A percentile compares a stretch with the other conserved stretches of the same genome.
Evolutionary conservation across 2,888 invertebrate species (phyloP).

Genomic region (Argyra leucocephala): DNA sequence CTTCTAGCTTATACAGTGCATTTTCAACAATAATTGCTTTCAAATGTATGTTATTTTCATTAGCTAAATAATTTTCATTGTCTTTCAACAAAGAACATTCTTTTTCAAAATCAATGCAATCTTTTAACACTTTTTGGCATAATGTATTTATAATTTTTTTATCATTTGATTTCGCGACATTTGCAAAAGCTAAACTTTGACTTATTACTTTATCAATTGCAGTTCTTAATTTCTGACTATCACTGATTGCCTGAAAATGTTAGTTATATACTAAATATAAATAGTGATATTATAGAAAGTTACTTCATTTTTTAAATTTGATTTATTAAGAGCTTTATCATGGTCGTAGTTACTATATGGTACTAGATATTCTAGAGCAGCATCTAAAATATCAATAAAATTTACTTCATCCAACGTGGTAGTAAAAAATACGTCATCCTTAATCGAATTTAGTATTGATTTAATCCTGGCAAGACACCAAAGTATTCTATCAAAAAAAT

Average conservation of each 20-base stretch:
- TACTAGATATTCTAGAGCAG: conserved; percentile 30
- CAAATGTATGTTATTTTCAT: conserved; percentile 32
- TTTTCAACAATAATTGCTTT: conserved; percentile 36
- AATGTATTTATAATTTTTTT: conserved; percentile 38
- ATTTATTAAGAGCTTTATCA: conserved; percentile 23
- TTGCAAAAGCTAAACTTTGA: conserved; percentile 38
- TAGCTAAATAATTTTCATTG: conserved; percentile 19
- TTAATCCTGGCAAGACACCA: conserved; percentile 37
- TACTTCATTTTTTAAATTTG: conserved; percentile 23
- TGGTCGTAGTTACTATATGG: conserved; percentile 29
- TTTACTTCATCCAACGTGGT: conserved; percentile 27
- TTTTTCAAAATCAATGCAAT: conserved; percentile 35
- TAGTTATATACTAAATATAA: too few species aligned
- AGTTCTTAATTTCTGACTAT: conserved; percentile 32
- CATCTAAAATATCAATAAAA: conserved; percentile 34
- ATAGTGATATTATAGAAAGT: too few species aligned
- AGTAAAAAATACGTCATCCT: conserved; percentile 7
- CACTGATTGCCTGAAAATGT: conserved; percentile 23
- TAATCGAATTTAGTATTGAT: conserved; percentile 18
- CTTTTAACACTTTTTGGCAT: conserved; percentile 38
- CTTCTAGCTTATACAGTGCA: conserved; percentile 37
- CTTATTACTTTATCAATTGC: conserved; percentile 34
- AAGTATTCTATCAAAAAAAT: conserved; percentile 38
- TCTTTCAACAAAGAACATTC: conserved; percentile 29
- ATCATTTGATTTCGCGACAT: conserved; percentile 36